phyloP scores from a whole-genome alignment of 1,140 invertebrate genomes.

The Pantala flavescens region DNA sequence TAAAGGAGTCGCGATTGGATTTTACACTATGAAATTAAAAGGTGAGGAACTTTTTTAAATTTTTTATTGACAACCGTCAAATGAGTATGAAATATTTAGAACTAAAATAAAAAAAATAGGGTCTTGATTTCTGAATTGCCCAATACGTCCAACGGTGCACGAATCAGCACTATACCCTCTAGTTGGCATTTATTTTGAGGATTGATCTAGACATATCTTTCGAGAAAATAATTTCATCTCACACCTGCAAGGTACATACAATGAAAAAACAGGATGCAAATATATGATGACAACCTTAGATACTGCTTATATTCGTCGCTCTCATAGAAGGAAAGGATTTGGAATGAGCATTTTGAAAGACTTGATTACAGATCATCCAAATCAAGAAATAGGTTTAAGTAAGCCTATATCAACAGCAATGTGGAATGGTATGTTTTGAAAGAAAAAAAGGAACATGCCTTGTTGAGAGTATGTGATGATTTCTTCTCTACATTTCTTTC shows the following conservation, averaged over 20 bases:
- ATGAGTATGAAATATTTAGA: neutral
- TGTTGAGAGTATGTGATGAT: slow-evolving; percentile 16
- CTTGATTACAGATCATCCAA: slow-evolving; percentile 23
- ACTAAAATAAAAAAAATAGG: too few species aligned
- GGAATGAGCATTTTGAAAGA: slow-evolving; percentile 25
- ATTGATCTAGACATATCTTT: too few species aligned
- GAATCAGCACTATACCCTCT: too few species aligned
- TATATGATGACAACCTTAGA: slow-evolving; percentile 31
- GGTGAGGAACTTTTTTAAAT: slow-evolving; percentile 21
- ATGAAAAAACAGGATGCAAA: slow-evolving; percentile 24
- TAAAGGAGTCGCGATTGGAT: slow-evolving; percentile 25
- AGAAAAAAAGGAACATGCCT: too few species aligned
- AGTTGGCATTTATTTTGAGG: too few species aligned
- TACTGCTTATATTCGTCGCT: slow-evolving; percentile 29
- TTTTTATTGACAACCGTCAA: neutral
- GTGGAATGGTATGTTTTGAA: slow-evolving; percentile 28
- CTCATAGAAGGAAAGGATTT: slow-evolving; percentile 27
- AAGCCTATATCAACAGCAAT: slow-evolving; percentile 30
- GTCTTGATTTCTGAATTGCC: too few species aligned
- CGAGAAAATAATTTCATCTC: too few species aligned
- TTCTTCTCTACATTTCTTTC: neutral
- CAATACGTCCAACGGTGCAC: too few species aligned
- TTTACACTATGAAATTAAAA: slow-evolving; percentile 28
- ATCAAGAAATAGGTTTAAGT: slow-evolving; percentile 30
- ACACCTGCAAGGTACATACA: slow-evolving; percentile 25